Conservation (phyloP, 1,140 invertebrate genomes). For the Leptopilina boulardi region DNA sequence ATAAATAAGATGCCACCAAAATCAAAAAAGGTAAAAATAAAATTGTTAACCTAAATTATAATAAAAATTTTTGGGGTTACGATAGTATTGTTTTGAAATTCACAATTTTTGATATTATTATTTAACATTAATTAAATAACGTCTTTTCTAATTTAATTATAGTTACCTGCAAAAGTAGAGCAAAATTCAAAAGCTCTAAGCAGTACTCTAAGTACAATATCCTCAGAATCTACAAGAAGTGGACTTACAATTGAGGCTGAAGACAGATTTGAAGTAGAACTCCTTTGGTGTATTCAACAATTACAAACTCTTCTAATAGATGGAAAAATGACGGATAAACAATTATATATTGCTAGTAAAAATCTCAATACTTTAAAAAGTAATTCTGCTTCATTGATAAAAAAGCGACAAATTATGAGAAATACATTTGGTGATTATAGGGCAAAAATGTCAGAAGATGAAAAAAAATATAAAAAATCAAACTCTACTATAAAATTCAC, state of each 20-base stretch:
- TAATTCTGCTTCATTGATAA: conserved; percentile 80
- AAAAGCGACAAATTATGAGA: conserved; percentile 85
- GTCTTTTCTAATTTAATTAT: not conserved
- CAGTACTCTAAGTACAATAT: conserved; percentile 15
- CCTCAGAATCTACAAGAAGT: conserved; percentile 54
- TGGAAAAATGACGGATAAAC: conserved; percentile 80
- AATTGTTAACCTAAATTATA: not conserved
- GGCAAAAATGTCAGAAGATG: conserved; percentile 84
- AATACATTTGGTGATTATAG: conserved; percentile 85
- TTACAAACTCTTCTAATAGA: conserved; percentile 78
- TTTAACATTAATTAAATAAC: conserved; percentile 14
- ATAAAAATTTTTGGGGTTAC: not conserved
- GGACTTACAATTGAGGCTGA: conserved; percentile 74
- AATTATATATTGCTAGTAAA: conserved; percentile 80
- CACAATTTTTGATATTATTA: too few relatives aligned
- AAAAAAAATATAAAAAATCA: conserved; percentile 79
- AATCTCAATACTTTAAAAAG: conserved; percentile 82
- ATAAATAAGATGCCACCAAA: conserved; percentile 52
- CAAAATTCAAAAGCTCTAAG: conserved; percentile 41
- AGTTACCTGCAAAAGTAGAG: conserved; percentile 42
- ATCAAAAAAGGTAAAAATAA: conserved; percentile 49
- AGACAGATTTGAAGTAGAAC: conserved; percentile 83
- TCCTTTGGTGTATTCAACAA: conserved; percentile 87
- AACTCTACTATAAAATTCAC: conserved; percentile 72
- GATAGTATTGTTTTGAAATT: not conserved